Evolutionary conservation across 1,140 invertebrate species (phyloP).

Genomic region (Dufourea novaeangliae): DNA sequence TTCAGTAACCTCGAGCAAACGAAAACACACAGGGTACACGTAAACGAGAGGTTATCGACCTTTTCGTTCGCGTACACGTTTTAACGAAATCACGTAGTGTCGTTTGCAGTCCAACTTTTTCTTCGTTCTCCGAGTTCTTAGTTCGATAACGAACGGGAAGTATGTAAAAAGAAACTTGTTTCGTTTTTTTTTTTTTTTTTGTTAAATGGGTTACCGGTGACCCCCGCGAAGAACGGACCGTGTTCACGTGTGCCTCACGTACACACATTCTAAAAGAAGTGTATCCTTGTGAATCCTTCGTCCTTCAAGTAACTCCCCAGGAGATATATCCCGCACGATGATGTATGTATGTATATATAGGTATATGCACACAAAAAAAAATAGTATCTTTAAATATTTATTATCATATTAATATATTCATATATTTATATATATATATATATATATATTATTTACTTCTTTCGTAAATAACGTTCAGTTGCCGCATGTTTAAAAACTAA

Average conservation of each 20-base stretch:
- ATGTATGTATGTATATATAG: constrained; percentile 45
- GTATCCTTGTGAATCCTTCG: constrained; percentile 21
- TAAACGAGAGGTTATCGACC: neutral
- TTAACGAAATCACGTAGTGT: neutral
- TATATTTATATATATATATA: constrained; percentile 62
- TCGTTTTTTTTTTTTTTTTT: neutral
- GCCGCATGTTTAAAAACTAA: constrained; percentile 79
- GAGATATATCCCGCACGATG: constrained; percentile 39
- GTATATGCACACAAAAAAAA: neutral
- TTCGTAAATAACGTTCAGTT: constrained; percentile 72
- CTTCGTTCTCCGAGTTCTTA: neutral
- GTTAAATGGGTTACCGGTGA: constrained; percentile 3
- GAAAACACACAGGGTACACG: neutral
- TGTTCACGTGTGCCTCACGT: neutral
- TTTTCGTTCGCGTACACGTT: neutral
- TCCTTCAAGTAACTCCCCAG: constrained; percentile 26
- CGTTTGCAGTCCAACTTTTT: constrained; percentile 4
- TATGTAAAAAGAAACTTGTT: neutral
- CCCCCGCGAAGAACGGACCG: neutral
- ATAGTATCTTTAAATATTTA: constrained; percentile 66
- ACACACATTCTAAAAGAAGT: neutral
- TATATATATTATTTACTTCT: constrained; percentile 65
- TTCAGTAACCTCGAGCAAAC: neutral
- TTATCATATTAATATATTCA: constrained; percentile 66
- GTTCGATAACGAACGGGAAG: constrained; percentile 12